Evolutionary conservation across 1,140 invertebrate species (phyloP).

Genomic region (Meteorus sp.): DNA sequence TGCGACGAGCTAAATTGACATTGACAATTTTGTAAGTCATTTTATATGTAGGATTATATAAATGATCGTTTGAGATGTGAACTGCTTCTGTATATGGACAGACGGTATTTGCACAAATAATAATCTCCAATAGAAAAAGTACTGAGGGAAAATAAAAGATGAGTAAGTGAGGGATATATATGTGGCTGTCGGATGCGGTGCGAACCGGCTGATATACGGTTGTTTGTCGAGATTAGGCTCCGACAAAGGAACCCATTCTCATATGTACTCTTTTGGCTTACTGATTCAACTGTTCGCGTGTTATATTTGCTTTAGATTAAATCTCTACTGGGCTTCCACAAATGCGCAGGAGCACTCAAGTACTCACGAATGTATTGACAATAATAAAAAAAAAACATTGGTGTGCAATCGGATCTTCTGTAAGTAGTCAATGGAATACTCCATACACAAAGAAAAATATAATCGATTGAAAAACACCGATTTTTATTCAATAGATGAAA

Average conservation of each 20-base stretch:
- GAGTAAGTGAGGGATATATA: too few relatives aligned
- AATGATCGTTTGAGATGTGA: not conserved
- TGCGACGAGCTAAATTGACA: too few relatives aligned
- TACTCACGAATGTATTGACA: not conserved
- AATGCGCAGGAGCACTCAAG: not conserved
- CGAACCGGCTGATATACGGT: conserved; percentile 33
- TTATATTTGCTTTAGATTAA: conserved; percentile 50
- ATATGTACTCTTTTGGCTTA: not conserved
- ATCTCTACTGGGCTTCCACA: conserved; percentile 18
- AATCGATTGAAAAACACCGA: too few relatives aligned
- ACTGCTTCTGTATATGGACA: not conserved
- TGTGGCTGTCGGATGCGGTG: not conserved
- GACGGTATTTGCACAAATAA: conserved; percentile 14
- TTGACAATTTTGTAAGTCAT: too few relatives aligned
- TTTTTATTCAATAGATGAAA: too few relatives aligned
- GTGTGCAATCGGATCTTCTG: too few relatives aligned
- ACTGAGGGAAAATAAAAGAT: too few relatives aligned
- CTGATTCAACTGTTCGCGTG: conserved; percentile 40
- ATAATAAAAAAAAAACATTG: too few relatives aligned
- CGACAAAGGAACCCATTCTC: conserved; percentile 47
- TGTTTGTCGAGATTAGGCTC: conserved; percentile 47
- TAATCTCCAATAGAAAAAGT: too few relatives aligned
- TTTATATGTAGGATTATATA: too few relatives aligned
- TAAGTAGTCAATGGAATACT: too few relatives aligned
- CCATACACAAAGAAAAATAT: too few relatives aligned